Conservation (phyloP, 2,113 vertebrate species). For the Gymnarchus niloticus region DNA sequence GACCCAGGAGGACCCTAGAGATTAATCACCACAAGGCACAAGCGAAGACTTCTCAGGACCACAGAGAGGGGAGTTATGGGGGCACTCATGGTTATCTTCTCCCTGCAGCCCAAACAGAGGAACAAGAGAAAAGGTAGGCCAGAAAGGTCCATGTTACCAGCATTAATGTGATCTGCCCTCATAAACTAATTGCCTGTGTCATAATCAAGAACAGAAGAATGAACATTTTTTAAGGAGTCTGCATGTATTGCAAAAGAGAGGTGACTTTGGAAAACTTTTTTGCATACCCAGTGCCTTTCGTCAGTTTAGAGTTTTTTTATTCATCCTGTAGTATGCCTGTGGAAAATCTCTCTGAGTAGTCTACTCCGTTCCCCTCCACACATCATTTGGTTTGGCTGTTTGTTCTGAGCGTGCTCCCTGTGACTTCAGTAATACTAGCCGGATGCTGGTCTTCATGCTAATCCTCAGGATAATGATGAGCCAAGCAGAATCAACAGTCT, state of each 20-base stretch:
- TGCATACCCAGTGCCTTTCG: background rate
- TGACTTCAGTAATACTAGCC: constrained; percentile 28
- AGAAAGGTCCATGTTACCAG: background rate
- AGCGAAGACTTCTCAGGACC: background rate
- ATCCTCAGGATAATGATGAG: constrained; percentile 33
- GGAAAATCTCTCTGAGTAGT: background rate
- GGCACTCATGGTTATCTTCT: constrained; percentile 59
- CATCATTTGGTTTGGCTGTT: background rate
- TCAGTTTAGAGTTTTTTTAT: background rate
- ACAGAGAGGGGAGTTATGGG: constrained; percentile 42
- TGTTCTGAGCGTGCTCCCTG: background rate
- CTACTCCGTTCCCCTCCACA: background rate
- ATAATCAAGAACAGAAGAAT: background rate
- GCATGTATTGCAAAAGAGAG: background rate
- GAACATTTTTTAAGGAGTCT: background rate
- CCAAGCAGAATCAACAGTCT: constrained; percentile 41
- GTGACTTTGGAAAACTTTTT: background rate
- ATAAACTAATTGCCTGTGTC: background rate
- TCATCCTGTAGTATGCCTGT: background rate
- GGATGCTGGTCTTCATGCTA: constrained; percentile 25
- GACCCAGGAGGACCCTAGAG: constrained; percentile 40
- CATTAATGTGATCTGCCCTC: background rate
- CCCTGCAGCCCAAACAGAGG: constrained; percentile 54
- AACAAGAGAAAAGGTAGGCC: constrained; percentile 50
- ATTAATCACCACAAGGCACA: constrained; percentile 39